phyloP scores from a whole-genome alignment of 1,140 invertebrate species.

The Globodera rostochiensis region DNA sequence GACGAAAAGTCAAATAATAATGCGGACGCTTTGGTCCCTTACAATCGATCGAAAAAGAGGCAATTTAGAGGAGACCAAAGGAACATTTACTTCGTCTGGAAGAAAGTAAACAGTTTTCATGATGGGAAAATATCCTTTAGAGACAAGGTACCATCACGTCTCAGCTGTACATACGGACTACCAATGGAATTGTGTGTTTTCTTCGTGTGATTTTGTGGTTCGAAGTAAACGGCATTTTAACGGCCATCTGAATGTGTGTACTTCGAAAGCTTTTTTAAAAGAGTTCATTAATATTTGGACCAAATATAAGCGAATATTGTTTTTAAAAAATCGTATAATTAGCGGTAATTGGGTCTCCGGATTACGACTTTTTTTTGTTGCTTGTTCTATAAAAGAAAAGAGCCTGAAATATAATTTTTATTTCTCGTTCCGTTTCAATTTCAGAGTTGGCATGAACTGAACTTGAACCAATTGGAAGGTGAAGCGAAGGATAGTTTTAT shows the following conservation, averaged over 20 bases:
- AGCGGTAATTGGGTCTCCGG: too few species aligned
- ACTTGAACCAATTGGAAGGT: conserved; percentile 2
- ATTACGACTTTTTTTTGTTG: too few species aligned
- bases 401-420: background rate
- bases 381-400: too few species aligned
- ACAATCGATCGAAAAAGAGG: too few species aligned
- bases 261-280: too few species aligned
- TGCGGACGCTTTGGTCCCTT: too few species aligned
- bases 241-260: conserved; percentile 15
- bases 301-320: too few species aligned
- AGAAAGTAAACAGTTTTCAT: background rate
- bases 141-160: conserved; percentile 14
- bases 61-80: too few species aligned
- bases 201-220: conserved; percentile 2
- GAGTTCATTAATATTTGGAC: too few species aligned
- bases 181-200: conserved; percentile 18
- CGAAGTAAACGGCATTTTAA: background rate
- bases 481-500: background rate
- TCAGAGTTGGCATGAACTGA: conserved; percentile 1
- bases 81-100: too few species aligned
- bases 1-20: too few species aligned
- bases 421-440: background rate
- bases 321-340: too few species aligned
- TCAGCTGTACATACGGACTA: conserved; percentile 13
- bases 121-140: conserved; percentile 7